Evolutionary conservation across 1,140 invertebrate species (phyloP).

Genomic region (Pseudomyrmex sp.): DNA sequence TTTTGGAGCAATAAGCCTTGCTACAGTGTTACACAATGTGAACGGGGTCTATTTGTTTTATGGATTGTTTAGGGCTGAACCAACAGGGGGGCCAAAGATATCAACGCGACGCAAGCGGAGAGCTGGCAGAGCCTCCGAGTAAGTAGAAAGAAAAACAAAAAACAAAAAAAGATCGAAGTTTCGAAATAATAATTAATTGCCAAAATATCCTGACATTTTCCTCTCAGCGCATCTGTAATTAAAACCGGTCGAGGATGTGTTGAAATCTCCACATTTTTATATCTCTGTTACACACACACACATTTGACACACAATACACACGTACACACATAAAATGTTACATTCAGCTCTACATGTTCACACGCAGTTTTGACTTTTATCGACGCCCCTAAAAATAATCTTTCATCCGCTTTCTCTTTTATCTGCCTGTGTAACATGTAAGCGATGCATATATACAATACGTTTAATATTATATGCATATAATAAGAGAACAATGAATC

Average conservation of each 20-base stretch:
- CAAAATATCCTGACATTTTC: conserved; percentile 74
- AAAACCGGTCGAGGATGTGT: conserved; percentile 61
- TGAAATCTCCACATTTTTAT: conserved; percentile 67
- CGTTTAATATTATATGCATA: neutral
- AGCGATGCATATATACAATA: conserved; percentile 18
- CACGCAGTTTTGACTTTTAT: conserved; percentile 37
- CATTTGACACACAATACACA: neutral
- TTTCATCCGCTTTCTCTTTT: conserved; percentile 57
- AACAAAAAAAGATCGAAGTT: conserved; percentile 63
- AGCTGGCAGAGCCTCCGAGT: conserved; percentile 85
- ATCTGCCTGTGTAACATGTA: conserved; percentile 5
- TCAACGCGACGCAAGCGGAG: conserved; percentile 85
- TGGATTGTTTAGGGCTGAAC: conserved; percentile 86
- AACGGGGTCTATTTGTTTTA: conserved; percentile 83
- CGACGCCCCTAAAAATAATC: conserved; percentile 41
- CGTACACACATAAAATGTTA: neutral
- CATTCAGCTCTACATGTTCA: conserved; percentile 38
- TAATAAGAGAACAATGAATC: no score
- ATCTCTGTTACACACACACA: conserved; percentile 22
- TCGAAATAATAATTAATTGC: conserved; percentile 52
- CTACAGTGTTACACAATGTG: conserved; percentile 77
- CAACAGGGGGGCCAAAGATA: conserved; percentile 85
- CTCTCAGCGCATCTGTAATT: conserved; percentile 73
- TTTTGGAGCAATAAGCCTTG: conserved; percentile 31
- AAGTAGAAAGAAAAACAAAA: conserved; percentile 79